Conservation (phyloP, 1,140 invertebrate species). For the Bemisia tabaci region DNA sequence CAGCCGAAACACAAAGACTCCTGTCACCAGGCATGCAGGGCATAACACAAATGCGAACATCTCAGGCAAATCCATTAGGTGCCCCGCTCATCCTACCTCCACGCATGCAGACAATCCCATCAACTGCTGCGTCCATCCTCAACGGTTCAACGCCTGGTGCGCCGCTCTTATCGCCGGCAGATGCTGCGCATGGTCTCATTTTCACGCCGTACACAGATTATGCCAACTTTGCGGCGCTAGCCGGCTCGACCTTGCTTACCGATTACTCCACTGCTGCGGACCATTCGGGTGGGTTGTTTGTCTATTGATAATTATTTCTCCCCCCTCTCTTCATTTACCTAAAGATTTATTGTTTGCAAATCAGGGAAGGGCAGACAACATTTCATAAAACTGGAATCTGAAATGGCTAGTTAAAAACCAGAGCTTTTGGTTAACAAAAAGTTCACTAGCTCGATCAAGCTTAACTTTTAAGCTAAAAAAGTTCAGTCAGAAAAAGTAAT, state of each 20-base stretch:
- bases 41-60: slow-evolving; percentile 47
- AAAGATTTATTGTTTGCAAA: not conserved
- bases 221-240: slow-evolving; percentile 72
- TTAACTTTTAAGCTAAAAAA: slow-evolving; percentile 7
- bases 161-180: slow-evolving; percentile 38
- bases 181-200: slow-evolving; percentile 38
- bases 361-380: not conserved
- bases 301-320: slow-evolving; percentile 36
- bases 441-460: not conserved
- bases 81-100: slow-evolving; percentile 79
- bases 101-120: slow-evolving; percentile 58
- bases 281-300: slow-evolving; percentile 91
- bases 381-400: slow-evolving; percentile 8
- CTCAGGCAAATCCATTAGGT: slow-evolving; percentile 48
- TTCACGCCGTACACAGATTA: slow-evolving; percentile 72
- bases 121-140: slow-evolving; percentile 53
- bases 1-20: slow-evolving; percentile 58
- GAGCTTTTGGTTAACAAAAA: not conserved
- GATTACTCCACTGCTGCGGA: slow-evolving; percentile 68
- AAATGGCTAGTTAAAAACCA: slow-evolving; percentile 6
- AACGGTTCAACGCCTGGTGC: slow-evolving; percentile 53
- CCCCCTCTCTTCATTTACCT: slow-evolving; percentile 30
- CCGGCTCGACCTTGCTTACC: slow-evolving; percentile 64
- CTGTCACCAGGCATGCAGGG: slow-evolving; percentile 45
- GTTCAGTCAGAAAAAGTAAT: too few relatives aligned